A percentile compares a stretch with the other conserved stretches of the same genome.
Conservation (phyloP, 2,888 invertebrate species). For the Pristionchus japonicus region DNA sequence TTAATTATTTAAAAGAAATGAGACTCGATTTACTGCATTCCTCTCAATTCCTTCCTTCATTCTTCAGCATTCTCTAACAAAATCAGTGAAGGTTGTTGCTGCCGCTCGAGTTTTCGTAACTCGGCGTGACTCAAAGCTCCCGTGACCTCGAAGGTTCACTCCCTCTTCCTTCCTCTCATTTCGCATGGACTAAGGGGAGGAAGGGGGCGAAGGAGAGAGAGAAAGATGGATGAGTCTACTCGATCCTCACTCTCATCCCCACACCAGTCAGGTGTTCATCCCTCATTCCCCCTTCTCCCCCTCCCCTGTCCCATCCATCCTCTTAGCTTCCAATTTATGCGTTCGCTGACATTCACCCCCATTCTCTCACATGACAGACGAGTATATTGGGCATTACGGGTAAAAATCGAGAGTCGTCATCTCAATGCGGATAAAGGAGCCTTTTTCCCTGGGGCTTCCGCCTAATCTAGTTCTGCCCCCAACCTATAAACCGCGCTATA, state of each 20-base stretch:
- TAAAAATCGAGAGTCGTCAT: neutral
- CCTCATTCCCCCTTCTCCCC: neutral
- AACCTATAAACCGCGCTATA: neutral
- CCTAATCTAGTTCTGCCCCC: neutral
- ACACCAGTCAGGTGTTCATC: constrained; percentile 21
- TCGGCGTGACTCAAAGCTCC: constrained; percentile 15
- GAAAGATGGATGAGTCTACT: constrained; percentile 14
- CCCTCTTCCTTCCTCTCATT: neutral
- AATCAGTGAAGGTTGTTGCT: neutral
- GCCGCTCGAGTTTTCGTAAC: neutral
- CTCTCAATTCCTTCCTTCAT: neutral
- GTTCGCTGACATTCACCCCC: neutral
- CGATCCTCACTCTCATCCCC: neutral
- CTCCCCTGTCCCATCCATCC: neutral
- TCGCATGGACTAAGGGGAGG: constrained; percentile 5
- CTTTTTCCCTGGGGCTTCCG: neutral
- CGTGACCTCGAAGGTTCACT: neutral
- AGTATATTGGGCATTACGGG: neutral
- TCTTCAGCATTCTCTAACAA: neutral
- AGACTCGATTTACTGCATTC: too few relatives aligned
- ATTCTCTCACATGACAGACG: neutral
- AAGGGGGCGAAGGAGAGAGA: neutral
- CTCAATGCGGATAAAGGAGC: neutral
- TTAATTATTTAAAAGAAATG: neutral
- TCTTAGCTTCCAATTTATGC: neutral